Percentiles rank a stretch among this genome's conserved stretches.
phyloP scores from a whole-genome alignment of 2,888 invertebrate genomes.

The Erebia ligea region DNA sequence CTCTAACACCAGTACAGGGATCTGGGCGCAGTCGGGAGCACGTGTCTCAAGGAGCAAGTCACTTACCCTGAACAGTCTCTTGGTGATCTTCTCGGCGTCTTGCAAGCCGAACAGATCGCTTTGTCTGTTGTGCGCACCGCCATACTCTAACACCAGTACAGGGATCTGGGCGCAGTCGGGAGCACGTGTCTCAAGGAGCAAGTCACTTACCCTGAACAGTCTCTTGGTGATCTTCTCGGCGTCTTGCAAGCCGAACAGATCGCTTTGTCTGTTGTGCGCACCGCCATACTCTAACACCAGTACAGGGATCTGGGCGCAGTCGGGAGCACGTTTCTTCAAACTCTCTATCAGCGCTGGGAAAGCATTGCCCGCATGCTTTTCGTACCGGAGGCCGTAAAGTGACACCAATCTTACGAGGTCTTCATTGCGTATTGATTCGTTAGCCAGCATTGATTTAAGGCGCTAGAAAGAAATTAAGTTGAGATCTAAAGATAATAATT shows the following conservation, averaged over 20 bases:
- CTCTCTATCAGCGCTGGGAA: constrained; percentile 89
- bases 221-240: constrained; percentile 96
- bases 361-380: constrained; percentile 91
- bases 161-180: not conserved
- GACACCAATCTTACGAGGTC: constrained; percentile 95
- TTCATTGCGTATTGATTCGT: constrained; percentile 87
- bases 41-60: too few species aligned
- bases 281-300: constrained; percentile 93
- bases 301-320: constrained; percentile 83
- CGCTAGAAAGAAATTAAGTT: constrained; percentile 73
- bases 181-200: not conserved
- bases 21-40: too few species aligned
- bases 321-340: constrained; percentile 86
- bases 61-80: too few species aligned
- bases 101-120: too few species aligned
- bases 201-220: constrained; percentile 86
- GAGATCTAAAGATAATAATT: not conserved
- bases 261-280: constrained; percentile 90
- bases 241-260: constrained; percentile 92
- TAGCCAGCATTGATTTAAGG: constrained; percentile 90
- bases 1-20: too few species aligned
- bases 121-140: too few species aligned
- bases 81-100: too few species aligned
- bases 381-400: constrained; percentile 96
- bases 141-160: too few species aligned